These are phyloP conservation scores for Athene noctua DNA, from an alignment of 2,113 vertebrate species.

Conservation along the genomic window DNA sequence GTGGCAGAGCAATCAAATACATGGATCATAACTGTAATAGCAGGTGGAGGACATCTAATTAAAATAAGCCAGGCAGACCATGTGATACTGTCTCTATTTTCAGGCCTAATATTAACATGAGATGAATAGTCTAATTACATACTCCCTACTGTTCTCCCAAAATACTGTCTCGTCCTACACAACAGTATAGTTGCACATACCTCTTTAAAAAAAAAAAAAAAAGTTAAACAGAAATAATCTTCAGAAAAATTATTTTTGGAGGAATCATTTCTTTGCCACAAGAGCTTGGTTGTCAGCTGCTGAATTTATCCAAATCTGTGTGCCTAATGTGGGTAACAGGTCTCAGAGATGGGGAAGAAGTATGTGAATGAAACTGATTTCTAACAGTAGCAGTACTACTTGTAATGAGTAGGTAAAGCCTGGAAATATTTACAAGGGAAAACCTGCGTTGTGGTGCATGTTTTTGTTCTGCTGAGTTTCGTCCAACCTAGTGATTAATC, in stretches of 20 bases:
- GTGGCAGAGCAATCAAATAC: background rate
- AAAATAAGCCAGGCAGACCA: background rate
- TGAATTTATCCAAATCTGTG: background rate
- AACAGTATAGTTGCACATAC: background rate
- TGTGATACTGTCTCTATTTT: slow-evolving; percentile 41
- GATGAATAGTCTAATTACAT: slow-evolving; percentile 27
- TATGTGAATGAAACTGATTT: background rate
- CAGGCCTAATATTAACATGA: slow-evolving; percentile 14
- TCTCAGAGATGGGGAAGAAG: background rate
- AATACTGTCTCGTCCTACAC: background rate
- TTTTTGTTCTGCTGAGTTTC: slow-evolving; percentile 53
- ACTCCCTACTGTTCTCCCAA: slow-evolving; percentile 7
- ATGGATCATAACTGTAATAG: background rate
- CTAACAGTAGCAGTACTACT: background rate
- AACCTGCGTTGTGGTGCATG: background rate
- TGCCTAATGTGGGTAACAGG: background rate
- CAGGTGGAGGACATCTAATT: background rate
- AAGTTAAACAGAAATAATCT: background rate
- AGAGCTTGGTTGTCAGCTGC: background rate
- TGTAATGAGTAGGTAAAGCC: background rate
- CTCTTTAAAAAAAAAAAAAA: background rate
- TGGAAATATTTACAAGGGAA: slow-evolving; percentile 20
- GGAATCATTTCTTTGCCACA: background rate
- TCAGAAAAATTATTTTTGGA: background rate
- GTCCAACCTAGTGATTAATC: slow-evolving; percentile 62